Percentiles rank a stretch among this genome's conserved stretches.
phyloP scores from a whole-genome alignment of 2,888 invertebrate genomes.

The Cantharis rustica region DNA sequence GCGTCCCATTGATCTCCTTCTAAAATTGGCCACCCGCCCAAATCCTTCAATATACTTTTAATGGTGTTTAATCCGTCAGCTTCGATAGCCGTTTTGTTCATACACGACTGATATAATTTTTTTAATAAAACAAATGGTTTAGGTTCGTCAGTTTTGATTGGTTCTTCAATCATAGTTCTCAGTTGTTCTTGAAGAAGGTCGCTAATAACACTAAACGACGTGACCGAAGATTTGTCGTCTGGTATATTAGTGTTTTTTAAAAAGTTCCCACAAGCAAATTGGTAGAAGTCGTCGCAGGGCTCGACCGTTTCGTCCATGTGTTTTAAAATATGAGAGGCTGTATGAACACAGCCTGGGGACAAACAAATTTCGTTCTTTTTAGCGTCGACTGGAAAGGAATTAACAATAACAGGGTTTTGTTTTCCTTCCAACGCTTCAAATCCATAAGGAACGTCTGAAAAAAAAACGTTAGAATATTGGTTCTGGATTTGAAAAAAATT shows the following conservation, averaged over 20 bases:
- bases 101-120: slow-evolving; percentile 83
- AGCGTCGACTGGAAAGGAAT: slow-evolving; percentile 41
- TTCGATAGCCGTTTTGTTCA: slow-evolving; percentile 85
- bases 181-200: slow-evolving; percentile 77
- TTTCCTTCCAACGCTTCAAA: slow-evolving; percentile 31
- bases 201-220: slow-evolving; percentile 75
- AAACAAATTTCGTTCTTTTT: slow-evolving; percentile 65
- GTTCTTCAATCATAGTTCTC: slow-evolving; percentile 70
- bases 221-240: slow-evolving; percentile 80
- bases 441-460: slow-evolving; percentile 23
- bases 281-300: slow-evolving; percentile 83
- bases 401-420: slow-evolving; percentile 32
- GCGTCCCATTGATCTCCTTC: slow-evolving; percentile 77
- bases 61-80: slow-evolving; percentile 76
- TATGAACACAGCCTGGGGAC: slow-evolving; percentile 78
- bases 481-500: too few relatives aligned
- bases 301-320: slow-evolving; percentile 74
- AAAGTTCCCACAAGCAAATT: slow-evolving; percentile 79
- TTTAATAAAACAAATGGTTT: slow-evolving; percentile 79
- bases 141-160: slow-evolving; percentile 64
- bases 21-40: slow-evolving; percentile 95
- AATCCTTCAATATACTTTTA: slow-evolving; percentile 68
- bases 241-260: slow-evolving; percentile 74
- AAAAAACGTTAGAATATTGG: not conserved
- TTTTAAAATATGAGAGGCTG: slow-evolving; percentile 73